phyloP scores from a whole-genome alignment of 2,888 invertebrate species.

The Mycalesis mineus region DNA sequence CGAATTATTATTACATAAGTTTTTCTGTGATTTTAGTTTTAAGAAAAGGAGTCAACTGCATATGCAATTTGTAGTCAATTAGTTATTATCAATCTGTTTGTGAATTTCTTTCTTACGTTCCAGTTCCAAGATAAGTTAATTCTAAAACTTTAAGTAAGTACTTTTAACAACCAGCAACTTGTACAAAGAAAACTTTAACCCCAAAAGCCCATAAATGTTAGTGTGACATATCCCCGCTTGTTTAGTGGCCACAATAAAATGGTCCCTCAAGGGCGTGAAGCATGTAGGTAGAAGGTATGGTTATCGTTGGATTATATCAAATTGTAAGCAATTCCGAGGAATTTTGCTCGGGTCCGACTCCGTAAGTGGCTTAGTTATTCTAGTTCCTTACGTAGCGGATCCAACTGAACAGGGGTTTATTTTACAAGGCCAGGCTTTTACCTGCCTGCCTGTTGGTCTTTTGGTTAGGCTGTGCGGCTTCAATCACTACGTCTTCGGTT shows the following conservation, averaged over 20 bases:
- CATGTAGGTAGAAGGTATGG: slow-evolving; percentile 20
- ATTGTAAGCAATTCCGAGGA: slow-evolving; percentile 24
- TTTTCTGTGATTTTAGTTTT: too few species aligned
- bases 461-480: too few species aligned
- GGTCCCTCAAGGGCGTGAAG: slow-evolving; percentile 23
- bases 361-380: slow-evolving; percentile 12
- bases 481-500: too few species aligned
- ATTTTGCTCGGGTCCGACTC: slow-evolving; percentile 12
- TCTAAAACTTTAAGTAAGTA: neutral
- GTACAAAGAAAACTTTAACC: neutral
- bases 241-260: slow-evolving; percentile 3
- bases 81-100: too few species aligned
- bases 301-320: slow-evolving; percentile 27
- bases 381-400: neutral
- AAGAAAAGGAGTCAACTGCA: too few species aligned
- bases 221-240: neutral
- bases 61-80: too few species aligned
- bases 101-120: too few species aligned
- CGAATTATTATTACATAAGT: too few species aligned
- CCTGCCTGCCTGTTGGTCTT: too few species aligned
- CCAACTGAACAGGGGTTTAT: neutral
- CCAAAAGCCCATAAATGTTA: neutral
- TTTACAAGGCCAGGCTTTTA: neutral
- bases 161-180: neutral
- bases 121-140: too few species aligned